phyloP scores from a whole-genome alignment of 1,140 invertebrate genomes.

The Bombus balteatus region DNA sequence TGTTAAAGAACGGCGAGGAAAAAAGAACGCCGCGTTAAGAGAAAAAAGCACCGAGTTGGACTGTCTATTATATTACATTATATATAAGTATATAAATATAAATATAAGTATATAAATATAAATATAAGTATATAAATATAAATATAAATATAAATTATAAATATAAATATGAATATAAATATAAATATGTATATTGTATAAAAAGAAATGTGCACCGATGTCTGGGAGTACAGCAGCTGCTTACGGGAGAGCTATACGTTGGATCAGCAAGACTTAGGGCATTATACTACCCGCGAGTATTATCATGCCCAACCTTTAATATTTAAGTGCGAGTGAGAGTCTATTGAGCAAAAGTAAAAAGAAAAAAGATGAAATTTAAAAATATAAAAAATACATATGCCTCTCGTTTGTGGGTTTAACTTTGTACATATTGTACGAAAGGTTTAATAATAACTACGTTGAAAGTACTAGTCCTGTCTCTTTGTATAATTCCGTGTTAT shows the following conservation, averaged over 20 bases:
- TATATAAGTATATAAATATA: constrained; percentile 33
- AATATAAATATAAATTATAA: constrained; percentile 10
- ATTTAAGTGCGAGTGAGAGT: constrained; percentile 82
- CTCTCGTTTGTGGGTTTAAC: constrained; percentile 82
- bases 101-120: constrained; percentile 4
- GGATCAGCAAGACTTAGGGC: constrained; percentile 83
- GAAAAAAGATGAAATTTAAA: constrained; percentile 61
- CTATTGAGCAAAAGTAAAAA: constrained; percentile 71
- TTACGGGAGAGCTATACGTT: constrained; percentile 79
- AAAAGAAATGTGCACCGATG: constrained; percentile 73
- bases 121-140: constrained; percentile 9
- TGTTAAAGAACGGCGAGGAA: constrained; percentile 37
- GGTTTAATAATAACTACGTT: constrained; percentile 80
- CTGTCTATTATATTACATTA: constrained; percentile 60
- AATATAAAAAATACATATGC: constrained; percentile 63
- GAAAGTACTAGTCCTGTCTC: constrained; percentile 83
- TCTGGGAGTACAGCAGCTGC: constrained; percentile 78
- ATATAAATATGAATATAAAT: constrained; percentile 20
- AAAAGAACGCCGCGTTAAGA: constrained; percentile 6
- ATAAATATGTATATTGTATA: constrained; percentile 64
- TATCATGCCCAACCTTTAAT: constrained; percentile 83
- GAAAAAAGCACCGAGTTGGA: constrained; percentile 10
- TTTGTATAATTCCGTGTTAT: constrained; percentile 79
- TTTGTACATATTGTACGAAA: constrained; percentile 81
- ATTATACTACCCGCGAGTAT: constrained; percentile 83